Percentiles rank a stretch among this genome's conserved stretches.
Evolutionary conservation across 2,888 invertebrate genomes (phyloP).

Genomic region (Anthoptus insignis): DNA sequence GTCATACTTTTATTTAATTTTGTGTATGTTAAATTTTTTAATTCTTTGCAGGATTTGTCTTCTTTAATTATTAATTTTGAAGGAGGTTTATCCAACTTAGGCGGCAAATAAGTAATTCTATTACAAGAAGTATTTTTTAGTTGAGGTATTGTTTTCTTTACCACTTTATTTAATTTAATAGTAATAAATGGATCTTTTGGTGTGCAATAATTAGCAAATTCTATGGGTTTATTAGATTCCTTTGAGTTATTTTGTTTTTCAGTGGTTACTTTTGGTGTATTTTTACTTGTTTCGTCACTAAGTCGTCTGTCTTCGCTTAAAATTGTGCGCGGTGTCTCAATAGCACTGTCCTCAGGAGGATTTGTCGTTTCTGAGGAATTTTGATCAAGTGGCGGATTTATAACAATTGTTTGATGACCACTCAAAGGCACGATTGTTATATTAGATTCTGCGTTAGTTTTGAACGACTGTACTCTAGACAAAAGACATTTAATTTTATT

Average conservation of each 20-base stretch:
- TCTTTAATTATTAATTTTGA: conserved; percentile 77
- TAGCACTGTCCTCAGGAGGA: conserved; percentile 39
- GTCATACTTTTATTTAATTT: conserved; percentile 82
- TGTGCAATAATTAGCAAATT: conserved; percentile 63
- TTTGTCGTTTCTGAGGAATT: conserved; percentile 50
- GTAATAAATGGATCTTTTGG: conserved; percentile 79
- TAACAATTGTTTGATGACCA: conserved; percentile 84
- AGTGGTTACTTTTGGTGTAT: conserved; percentile 41
- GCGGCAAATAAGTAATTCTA: conserved; percentile 66
- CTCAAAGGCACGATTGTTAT: conserved; percentile 81
- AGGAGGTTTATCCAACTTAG: conserved; percentile 76
- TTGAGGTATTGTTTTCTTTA: conserved; percentile 78
- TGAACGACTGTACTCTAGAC: conserved; percentile 80
- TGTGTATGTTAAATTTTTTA: conserved; percentile 53
- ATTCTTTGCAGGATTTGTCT: conserved; percentile 58
- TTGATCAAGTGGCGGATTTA: conserved; percentile 76
- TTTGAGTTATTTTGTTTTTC: conserved; percentile 56
- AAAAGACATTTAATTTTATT: conserved; percentile 60
- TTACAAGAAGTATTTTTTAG: conserved; percentile 73
- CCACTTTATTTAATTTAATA: conserved; percentile 80
- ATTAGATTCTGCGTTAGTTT: conserved; percentile 79
- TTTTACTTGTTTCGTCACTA: conserved; percentile 43
- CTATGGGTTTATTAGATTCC: conserved; percentile 56
- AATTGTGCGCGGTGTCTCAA: conserved; percentile 16
- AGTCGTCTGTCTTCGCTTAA: conserved; percentile 28